Evolutionary conservation across 2,113 vertebrate species (phyloP), one percentile per base, ranked within the genome.

Genomic region (Lepus timidus): DNA sequence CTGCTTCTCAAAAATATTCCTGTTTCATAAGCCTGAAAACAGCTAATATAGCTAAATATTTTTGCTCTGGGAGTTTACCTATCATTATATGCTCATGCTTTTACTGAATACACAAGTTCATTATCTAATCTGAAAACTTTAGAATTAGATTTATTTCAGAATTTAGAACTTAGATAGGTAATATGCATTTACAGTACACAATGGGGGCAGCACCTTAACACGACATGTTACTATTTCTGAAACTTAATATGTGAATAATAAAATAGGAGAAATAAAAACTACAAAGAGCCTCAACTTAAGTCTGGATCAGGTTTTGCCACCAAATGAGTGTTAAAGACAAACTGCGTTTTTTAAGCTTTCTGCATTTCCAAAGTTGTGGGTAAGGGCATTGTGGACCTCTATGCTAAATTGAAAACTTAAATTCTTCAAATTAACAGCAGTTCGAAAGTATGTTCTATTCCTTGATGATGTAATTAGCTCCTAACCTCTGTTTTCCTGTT

Each of bases 31-130:
- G 10, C 49, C 33, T 85, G 62, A 76, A 76, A 92, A 39, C 8
- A 82, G 44, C 68, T 90, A 84, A 90, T 67, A 11, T 62, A 68
- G 3, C 29, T 33, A 82, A 65, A 25, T 80, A 49, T 36, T 89
- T 90, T 70, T 89, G 25, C 78, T 95, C 85, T 36, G 19, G 76
- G 25, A 81, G 76, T 85, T 95, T 92, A 58, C 14, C 14, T 49
- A 84, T 64, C 20, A 71, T 85, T 88, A 55, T 88, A 67, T 91
- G 61, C 20, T 22, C 25, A n/a, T 75, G 27, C 92, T 74, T 95
- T 91, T 86, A 91, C 0, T 67, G 58, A 91, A 62, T 82, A 94
- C 44, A 91, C 1, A 95, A 39, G 14, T 71, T 81, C 78, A 89
- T 9, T 85, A 23, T 70, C 11, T 71, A 36, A 91, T 23, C n/a